A percentile compares a stretch with the other conserved stretches of the same genome.
Evolutionary conservation across 2,113 vertebrate genomes (phyloP).

Genomic region (Micronycteris hirsuta): DNA sequence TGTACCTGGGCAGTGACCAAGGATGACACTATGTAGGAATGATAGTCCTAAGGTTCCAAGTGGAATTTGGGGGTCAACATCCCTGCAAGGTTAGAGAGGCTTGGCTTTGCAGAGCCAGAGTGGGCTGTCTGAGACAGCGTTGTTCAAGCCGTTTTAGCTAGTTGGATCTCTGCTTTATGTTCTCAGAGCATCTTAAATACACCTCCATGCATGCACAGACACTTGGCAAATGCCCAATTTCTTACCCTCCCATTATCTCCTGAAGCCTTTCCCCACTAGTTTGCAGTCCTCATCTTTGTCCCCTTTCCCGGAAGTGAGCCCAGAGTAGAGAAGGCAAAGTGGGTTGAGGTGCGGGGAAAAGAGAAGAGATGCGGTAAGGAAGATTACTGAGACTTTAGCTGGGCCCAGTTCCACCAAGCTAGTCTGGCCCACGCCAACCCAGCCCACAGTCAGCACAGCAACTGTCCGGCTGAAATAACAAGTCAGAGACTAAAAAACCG

Average conservation of each 20-base stretch:
- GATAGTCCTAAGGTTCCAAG: not conserved
- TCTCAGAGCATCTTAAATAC: not conserved
- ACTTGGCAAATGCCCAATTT: not conserved
- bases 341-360: not conserved
- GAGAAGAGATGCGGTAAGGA: not conserved
- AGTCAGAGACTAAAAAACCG: constrained; percentile 61
- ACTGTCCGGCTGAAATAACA: constrained; percentile 83
- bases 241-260: not conserved
- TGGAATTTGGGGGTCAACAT: not conserved
- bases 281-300: not conserved
- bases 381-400: constrained; percentile 51
- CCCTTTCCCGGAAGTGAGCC: constrained; percentile 52
- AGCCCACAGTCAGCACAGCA: constrained; percentile 64
- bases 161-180: not conserved
- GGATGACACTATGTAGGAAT: not conserved
- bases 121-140: not conserved
- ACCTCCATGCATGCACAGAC: not conserved
- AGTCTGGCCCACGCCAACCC: constrained; percentile 36
- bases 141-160: not conserved
- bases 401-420: not conserved
- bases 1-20: not conserved
- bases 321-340: constrained; percentile 20
- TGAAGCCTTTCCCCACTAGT: not conserved
- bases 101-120: not conserved
- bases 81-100: not conserved